phyloP scores from a whole-genome alignment of 1,140 invertebrate genomes.

The Lordiphosa stackelbergi region DNA sequence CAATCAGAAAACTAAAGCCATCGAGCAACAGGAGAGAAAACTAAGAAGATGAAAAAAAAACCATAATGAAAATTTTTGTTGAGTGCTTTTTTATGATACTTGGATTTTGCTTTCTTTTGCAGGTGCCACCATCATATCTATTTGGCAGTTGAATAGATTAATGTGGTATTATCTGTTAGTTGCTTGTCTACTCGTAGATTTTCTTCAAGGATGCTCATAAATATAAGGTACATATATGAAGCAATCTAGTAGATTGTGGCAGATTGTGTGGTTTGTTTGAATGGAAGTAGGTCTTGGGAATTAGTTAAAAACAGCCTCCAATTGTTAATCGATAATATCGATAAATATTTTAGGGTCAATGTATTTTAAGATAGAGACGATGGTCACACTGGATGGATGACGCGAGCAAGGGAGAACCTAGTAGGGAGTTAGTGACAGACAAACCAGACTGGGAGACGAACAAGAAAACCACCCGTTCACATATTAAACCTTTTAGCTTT shows the following conservation, averaged over 20 bases:
- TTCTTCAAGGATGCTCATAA: conserved; percentile 2
- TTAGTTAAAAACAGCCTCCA: no score
- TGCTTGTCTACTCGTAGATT: background rate
- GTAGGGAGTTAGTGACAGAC: no score
- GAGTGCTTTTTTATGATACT: conserved; percentile 4
- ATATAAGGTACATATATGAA: background rate
- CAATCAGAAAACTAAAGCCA: conserved; percentile 13
- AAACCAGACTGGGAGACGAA: no score
- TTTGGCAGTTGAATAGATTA: conserved; percentile 8
- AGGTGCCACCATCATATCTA: conserved; percentile 1
- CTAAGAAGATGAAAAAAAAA: background rate
- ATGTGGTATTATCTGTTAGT: conserved; percentile 2
- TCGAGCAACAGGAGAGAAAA: conserved; percentile 6
- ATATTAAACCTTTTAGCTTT: no score
- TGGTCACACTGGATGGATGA: no score
- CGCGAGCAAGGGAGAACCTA: no score
- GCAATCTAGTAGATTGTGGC: conserved; percentile 4
- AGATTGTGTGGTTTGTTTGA: no score
- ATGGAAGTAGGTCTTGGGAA: no score
- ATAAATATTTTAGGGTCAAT: no score
- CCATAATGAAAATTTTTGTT: conserved; percentile 14
- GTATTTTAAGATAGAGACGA: no score
- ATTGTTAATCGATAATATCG: no score
- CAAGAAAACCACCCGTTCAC: no score
- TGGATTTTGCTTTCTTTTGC: conserved; percentile 4